These are phyloP conservation scores for Nettapus auritus DNA, from an alignment of 2,113 vertebrate genomes.

Conservation along the genomic window DNA sequence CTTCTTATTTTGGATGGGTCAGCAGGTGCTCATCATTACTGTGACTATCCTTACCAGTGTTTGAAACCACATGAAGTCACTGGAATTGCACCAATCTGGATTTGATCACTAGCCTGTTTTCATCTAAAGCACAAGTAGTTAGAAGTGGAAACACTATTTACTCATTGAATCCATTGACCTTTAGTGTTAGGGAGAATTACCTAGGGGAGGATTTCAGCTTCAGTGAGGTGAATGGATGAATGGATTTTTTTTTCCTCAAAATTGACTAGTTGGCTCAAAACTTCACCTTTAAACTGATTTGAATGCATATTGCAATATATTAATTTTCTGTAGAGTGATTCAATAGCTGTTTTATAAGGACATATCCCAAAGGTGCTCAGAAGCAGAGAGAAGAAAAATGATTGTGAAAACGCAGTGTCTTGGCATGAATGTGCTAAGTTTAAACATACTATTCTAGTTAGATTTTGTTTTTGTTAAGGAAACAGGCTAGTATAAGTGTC, in stretches of 20 bases:
- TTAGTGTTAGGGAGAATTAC: neutral
- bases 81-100: neutral
- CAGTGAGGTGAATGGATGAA: neutral
- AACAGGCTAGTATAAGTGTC: neutral
- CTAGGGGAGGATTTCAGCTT: neutral
- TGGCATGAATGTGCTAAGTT: neutral
- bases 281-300: neutral
- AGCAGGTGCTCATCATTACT: neutral
- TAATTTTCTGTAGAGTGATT: neutral
- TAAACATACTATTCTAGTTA: neutral
- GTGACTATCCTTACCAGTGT: neutral
- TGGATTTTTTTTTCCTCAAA: neutral
- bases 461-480: neutral
- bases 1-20: neutral
- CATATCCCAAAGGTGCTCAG: neutral
- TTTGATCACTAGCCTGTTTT: neutral
- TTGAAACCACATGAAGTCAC: neutral
- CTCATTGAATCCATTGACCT: neutral
- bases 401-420: neutral
- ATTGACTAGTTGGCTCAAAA: neutral
- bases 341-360: constrained; percentile 6
- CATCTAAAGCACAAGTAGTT: neutral
- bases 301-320: neutral
- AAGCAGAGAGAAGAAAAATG: neutral
- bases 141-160: neutral